phyloP scores from a whole-genome alignment of 2,797 vertebrate genomes.

The Anguilla anguilla region DNA sequence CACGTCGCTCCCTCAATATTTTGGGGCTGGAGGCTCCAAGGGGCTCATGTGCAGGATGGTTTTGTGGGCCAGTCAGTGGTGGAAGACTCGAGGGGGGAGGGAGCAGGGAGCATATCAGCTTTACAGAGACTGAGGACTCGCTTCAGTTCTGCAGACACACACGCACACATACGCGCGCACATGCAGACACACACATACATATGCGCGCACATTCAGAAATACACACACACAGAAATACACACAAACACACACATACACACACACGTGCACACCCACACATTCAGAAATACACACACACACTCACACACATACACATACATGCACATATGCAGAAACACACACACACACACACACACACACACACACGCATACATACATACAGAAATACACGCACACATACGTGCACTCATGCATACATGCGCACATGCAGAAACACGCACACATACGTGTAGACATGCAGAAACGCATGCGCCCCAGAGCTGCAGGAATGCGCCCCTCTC shows the following conservation, averaged over 20 bases:
- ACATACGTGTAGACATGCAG: background rate
- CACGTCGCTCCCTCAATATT: background rate
- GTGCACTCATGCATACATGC: background rate
- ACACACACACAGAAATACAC: background rate
- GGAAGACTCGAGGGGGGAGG: conserved; percentile 12
- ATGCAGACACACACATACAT: background rate
- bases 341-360: background rate
- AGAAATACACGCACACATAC: no score
- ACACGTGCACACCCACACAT: background rate
- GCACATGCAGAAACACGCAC: no score
- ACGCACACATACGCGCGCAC: background rate
- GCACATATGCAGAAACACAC: background rate
- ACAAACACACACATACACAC: background rate
- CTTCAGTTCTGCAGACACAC: background rate
- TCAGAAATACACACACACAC: conserved; percentile 19
- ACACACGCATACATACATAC: background rate
- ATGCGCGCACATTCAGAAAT: background rate
- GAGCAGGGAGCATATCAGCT: background rate
- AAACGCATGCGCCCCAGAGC: background rate
- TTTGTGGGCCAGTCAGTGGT: conserved; percentile 4
- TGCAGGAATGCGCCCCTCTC: conserved; percentile 24
- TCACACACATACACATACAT: background rate
- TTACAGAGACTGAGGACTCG: conserved; percentile 11
- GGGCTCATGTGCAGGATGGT: conserved; percentile 7
- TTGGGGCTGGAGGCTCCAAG: conserved; percentile 29